Base-by-base conservation (phyloP, 1,140 invertebrate species). In the Drosophila obscura region DNA sequence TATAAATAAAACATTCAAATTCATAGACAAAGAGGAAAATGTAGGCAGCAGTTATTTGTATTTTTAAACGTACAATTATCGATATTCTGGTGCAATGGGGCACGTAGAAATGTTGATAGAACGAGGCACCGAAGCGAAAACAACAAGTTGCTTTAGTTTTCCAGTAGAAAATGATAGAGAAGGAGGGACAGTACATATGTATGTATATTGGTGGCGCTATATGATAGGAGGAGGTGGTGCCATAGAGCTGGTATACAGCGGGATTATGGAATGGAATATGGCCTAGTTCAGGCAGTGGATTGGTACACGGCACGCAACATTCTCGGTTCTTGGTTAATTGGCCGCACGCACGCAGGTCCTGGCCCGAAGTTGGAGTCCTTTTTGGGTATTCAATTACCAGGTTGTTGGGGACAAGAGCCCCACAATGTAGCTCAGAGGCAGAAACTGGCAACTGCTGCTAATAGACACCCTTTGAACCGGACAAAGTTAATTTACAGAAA, bases 321-420 rank as follows among this genome's bases (percentile, higher is more conserved):
- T 56, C 48, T 35, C 39, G 55, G 58, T 44, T 60, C 74, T 69
- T 35, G 60, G 61, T 59, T 87, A 83, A 87, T 87, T 87, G 75
- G 51, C 58, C 58, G 35, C 67, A 51, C 62, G 68, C 84, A 88
- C 83, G 84, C 84, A 69, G 71, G 46, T 52, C 59, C 51, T 44
- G 45, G 43, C 19, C 45, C 4, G 43, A 45, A 41, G 45, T 49
- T 19, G 41, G 31, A 65, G 46, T 46, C 48, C 72, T 61, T 64
- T 79, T 88, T 66, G 28, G 53, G 77, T 80, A 88, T 88, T 88
- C 84, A 88, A 88, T 88, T 88, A 88, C 79, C 79, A 69, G 53
- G 59, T 77, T 62, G 65, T 44, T 46, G n/a, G 15, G 58, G 44
- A 31, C 48, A 2, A 35, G 31, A 52, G 11, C 6, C 56, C 11